Conservation (phyloP, 2,113 vertebrate genomes). For the Ctenomys sociabilis region DNA sequence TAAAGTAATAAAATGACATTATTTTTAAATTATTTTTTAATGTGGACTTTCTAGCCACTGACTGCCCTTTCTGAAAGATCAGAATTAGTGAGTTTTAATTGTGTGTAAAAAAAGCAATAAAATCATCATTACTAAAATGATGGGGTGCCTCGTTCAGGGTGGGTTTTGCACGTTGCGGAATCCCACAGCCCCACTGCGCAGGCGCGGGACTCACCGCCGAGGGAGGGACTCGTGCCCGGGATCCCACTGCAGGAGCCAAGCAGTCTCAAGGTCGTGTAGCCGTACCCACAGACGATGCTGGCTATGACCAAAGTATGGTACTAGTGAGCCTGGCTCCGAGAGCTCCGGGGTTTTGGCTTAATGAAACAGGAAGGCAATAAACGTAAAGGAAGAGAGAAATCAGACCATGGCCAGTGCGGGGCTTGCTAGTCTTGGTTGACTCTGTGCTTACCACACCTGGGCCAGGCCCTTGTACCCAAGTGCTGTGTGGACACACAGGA, state of each 20-base stretch:
- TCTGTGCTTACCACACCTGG: neutral
- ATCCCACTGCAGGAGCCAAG: neutral
- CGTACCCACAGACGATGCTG: accelerated
- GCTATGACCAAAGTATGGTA: neutral
- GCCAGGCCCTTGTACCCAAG: neutral
- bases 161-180: accelerated
- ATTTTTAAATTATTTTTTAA: slow-evolving; percentile 80
- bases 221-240: neutral
- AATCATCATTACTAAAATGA: slow-evolving; percentile 72
- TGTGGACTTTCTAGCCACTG: slow-evolving; percentile 77
- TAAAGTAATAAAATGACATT: slow-evolving; percentile 78
- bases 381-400: neutral
- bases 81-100: slow-evolving; percentile 81
- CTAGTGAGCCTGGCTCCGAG: neutral
- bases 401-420: neutral
- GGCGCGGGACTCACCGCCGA: accelerated
- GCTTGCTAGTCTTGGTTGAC: neutral
- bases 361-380: neutral
- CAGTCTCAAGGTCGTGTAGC: neutral
- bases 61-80: slow-evolving; percentile 73
- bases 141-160: neutral
- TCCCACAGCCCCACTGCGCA: accelerated
- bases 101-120: slow-evolving; percentile 78
- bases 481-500: neutral
- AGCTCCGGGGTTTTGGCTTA: neutral